phyloP scores from a whole-genome alignment of 2,113 vertebrate species.

The Callipepla squamata region DNA sequence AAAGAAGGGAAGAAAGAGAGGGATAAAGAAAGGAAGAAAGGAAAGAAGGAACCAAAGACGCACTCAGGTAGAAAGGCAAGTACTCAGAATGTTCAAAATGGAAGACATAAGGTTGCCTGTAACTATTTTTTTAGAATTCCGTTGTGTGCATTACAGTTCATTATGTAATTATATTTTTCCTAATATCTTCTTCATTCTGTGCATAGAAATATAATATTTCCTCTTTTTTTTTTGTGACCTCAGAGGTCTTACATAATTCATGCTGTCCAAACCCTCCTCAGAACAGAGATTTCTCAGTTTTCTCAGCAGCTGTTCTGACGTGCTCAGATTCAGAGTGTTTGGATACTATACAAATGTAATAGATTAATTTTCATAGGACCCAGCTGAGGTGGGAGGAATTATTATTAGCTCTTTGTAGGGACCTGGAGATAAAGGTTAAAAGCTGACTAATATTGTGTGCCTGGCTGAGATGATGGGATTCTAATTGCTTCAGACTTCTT shows the following conservation, averaged over 20 bases:
- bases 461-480: background rate
- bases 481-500: background rate
- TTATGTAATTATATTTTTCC: background rate
- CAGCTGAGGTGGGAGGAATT: background rate
- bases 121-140: background rate
- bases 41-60: too few species aligned
- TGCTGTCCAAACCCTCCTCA: background rate
- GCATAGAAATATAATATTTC: background rate
- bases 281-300: slow-evolving; percentile 36
- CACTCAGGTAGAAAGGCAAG: background rate
- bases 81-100: background rate
- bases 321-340: background rate
- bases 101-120: background rate
- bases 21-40: too few species aligned
- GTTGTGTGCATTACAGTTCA: background rate
- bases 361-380: slow-evolving; percentile 35
- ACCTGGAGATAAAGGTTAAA: slow-evolving; percentile 16
- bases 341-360: background rate
- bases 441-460: slow-evolving; percentile 41
- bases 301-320: background rate
- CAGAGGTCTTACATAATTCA: slow-evolving; percentile 17
- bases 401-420: background rate
- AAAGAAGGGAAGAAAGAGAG: too few species aligned
- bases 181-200: background rate
- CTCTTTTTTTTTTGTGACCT: slow-evolving; percentile 21